Percentiles rank a stretch among this genome's conserved stretches.
Evolutionary conservation across 1,140 invertebrate species (phyloP).

Genomic region (Hyphantria cunea): DNA sequence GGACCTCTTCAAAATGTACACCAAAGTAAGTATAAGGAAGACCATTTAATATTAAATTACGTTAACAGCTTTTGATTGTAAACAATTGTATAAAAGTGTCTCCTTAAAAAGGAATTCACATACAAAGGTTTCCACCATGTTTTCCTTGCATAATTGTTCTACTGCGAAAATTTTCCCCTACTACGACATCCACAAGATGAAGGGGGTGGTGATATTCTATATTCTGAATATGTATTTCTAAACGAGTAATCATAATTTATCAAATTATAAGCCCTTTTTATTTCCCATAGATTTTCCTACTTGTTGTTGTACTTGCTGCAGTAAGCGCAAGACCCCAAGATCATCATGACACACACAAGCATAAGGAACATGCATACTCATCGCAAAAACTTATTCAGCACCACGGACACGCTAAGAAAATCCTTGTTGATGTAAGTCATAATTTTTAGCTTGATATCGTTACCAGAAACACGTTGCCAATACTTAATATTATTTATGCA

Average conservation of each 20-base stretch:
- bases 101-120: too few relatives aligned
- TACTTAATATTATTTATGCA: too few relatives aligned
- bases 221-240: too few relatives aligned
- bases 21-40: slow-evolving; percentile 5
- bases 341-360: slow-evolving; percentile 1
- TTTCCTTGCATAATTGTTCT: too few relatives aligned
- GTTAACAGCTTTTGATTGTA: too few relatives aligned
- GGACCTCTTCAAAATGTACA: slow-evolving; percentile 3
- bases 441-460: background rate
- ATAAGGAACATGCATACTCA: slow-evolving; percentile 13
- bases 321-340: background rate
- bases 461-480: too few relatives aligned
- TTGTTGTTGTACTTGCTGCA: background rate
- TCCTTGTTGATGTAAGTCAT: slow-evolving; percentile 37
- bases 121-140: too few relatives aligned
- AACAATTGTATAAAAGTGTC: too few relatives aligned
- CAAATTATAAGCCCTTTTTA: background rate
- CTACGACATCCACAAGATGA: too few relatives aligned
- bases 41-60: background rate
- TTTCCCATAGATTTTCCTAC: background rate
- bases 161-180: too few relatives aligned
- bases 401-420: slow-evolving; percentile 32
- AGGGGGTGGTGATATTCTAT: too few relatives aligned
- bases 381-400: slow-evolving; percentile 24
- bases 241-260: background rate